These are phyloP conservation scores for Cyprinodon tularosa DNA, from an alignment of 2,113 vertebrate species.

Conservation along the genomic window DNA sequence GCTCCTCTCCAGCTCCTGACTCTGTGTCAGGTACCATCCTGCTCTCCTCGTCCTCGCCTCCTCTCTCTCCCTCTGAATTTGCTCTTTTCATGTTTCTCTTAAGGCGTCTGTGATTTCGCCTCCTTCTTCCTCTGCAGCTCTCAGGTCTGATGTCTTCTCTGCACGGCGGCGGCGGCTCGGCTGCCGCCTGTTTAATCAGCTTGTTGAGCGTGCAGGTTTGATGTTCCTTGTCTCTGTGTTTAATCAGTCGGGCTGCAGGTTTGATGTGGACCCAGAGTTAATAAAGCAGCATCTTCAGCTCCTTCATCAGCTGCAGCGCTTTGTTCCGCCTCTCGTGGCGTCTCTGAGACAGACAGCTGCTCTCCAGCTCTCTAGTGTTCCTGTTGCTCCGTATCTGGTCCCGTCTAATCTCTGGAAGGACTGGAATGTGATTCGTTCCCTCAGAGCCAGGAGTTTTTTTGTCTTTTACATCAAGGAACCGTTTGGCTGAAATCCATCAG, in stretches of 20 bases:
- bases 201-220: constrained; percentile 77
- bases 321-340: constrained; percentile 62
- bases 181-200: constrained; percentile 77
- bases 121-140: constrained; percentile 34
- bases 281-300: constrained; percentile 78
- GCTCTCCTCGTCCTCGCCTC: constrained; percentile 37
- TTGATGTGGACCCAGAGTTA: constrained; percentile 83
- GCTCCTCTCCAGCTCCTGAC: constrained; percentile 67
- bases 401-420: background rate
- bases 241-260: constrained; percentile 78
- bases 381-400: constrained; percentile 12
- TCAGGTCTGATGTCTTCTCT: constrained; percentile 65
- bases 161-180: constrained; percentile 48
- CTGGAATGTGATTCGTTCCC: background rate
- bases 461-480: background rate
- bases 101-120: constrained; percentile 58
- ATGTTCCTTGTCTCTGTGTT: constrained; percentile 82
- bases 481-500: background rate
- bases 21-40: constrained; percentile 66
- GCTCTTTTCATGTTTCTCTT: constrained; percentile 66
- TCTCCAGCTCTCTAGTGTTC: constrained; percentile 11
- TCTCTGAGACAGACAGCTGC: constrained; percentile 57
- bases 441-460: background rate
- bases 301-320: constrained; percentile 78
- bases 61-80: constrained; percentile 60